These are phyloP conservation scores for Hypercompe scribonia DNA, from an alignment of 2,888 invertebrate species.

Conservation along the genomic window DNA sequence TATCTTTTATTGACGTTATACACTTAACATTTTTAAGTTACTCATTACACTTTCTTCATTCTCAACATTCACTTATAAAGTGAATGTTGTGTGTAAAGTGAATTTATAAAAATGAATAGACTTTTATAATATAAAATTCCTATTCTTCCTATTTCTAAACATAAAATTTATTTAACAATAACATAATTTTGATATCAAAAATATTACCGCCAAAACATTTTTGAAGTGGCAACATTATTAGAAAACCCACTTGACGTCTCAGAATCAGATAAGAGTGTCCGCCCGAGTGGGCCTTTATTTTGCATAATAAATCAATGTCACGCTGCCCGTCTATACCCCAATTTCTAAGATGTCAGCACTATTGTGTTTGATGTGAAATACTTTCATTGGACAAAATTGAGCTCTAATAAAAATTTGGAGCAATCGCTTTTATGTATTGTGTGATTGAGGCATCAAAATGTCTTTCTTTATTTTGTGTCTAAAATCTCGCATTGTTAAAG, in stretches of 20 bases:
- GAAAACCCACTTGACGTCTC: constrained; percentile 13
- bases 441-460: constrained; percentile 13
- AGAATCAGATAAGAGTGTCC: constrained; percentile 27
- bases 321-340: constrained; percentile 45
- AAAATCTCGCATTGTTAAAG: not conserved
- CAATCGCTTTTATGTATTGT: constrained; percentile 6
- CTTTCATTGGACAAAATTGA: constrained; percentile 37
- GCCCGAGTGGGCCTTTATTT: constrained; percentile 51
- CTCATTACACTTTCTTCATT: too few species aligned
- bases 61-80: too few species aligned
- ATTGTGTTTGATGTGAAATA: constrained; percentile 41
- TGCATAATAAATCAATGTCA: constrained; percentile 63
- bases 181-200: not conserved
- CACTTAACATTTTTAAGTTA: too few species aligned
- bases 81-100: too few species aligned
- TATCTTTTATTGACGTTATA: too few species aligned
- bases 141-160: too few species aligned
- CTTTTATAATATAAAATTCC: too few species aligned
- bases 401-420: constrained; percentile 16
- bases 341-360: constrained; percentile 40
- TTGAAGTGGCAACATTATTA: not conserved
- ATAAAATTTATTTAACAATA: not conserved
- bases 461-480: not conserved
- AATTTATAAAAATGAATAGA: too few species aligned
- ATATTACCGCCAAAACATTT: not conserved